Evolutionary conservation across 2,113 vertebrate species (phyloP).

Genomic region (Aptenodytes forsteri): DNA sequence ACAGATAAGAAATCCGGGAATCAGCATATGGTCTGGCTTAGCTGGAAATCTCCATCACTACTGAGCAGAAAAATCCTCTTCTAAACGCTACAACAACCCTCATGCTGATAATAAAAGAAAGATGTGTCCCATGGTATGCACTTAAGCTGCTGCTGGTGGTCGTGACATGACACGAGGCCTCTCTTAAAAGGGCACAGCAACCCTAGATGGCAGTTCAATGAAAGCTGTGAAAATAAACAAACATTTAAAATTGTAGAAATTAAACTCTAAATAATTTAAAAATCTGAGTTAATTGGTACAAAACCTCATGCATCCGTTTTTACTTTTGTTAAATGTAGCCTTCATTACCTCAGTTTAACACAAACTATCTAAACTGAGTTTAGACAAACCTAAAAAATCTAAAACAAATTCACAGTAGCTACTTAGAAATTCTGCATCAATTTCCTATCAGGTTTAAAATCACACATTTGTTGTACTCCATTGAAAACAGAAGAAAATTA

Average conservation of each 20-base stretch:
- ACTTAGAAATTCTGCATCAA: background rate
- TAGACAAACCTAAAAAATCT: background rate
- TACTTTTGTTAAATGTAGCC: background rate
- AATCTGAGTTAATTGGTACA: background rate
- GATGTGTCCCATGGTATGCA: background rate
- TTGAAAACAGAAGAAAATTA: background rate
- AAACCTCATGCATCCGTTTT: background rate
- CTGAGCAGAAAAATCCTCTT: slow-evolving; percentile 26
- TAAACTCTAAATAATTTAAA: background rate
- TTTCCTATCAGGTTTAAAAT: background rate
- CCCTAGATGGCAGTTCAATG: background rate
- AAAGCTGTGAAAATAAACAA: background rate
- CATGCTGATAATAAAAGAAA: background rate
- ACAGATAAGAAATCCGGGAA: slow-evolving; percentile 17
- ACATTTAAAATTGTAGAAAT: background rate
- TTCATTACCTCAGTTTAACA: background rate
- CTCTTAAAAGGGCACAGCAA: background rate
- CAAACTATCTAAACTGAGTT: background rate
- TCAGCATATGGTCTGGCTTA: slow-evolving; percentile 40
- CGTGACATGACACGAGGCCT: background rate
- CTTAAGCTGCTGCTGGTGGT: background rate
- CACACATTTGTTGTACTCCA: background rate
- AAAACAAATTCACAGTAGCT: background rate
- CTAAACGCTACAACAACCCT: background rate
- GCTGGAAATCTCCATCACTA: slow-evolving; percentile 5